A percentile compares a stretch with the other conserved stretches of the same genome.
phyloP scores from a whole-genome alignment of 2,797 vertebrate genomes.

The Synaphobranchus kaupii region DNA sequence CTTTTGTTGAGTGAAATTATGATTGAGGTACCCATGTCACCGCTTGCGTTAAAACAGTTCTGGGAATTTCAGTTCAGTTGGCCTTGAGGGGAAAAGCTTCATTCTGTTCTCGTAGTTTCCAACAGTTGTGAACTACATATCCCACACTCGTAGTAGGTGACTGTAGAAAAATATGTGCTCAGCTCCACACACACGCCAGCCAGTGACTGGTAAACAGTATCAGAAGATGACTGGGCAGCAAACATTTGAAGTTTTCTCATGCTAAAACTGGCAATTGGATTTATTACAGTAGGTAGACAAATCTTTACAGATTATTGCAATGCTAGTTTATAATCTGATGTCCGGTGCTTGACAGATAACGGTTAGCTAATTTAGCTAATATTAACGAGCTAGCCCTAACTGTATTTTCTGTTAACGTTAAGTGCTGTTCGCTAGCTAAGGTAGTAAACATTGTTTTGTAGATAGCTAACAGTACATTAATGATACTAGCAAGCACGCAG shows the following conservation, averaged over 20 bases:
- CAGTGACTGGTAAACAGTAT: neutral
- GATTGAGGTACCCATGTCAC: neutral
- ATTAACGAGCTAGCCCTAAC: neutral
- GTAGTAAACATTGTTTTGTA: neutral
- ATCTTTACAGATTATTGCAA: too few relatives aligned
- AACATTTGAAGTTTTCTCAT: neutral
- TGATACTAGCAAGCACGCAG: neutral
- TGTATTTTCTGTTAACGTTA: too few relatives aligned
- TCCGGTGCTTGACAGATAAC: neutral
- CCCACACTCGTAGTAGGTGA: neutral
- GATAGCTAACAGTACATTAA: neutral
- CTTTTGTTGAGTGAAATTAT: neutral
- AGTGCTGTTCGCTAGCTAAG: too few relatives aligned
- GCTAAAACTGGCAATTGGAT: neutral
- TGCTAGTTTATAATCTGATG: neutral
- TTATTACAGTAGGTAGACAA: neutral
- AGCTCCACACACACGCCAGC: neutral
- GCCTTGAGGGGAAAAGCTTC: neutral
- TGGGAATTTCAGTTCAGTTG: too few relatives aligned
- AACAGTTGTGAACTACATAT: constrained; percentile 1
- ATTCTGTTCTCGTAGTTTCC: neutral
- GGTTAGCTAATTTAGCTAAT: neutral
- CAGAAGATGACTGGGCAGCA: neutral
- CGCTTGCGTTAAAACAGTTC: neutral
- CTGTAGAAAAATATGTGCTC: neutral